Percentiles rank a stretch among this genome's conserved stretches.
Evolutionary conservation across 2,888 invertebrate genomes (phyloP).

Genomic region (Sceliomorpha sp.): DNA sequence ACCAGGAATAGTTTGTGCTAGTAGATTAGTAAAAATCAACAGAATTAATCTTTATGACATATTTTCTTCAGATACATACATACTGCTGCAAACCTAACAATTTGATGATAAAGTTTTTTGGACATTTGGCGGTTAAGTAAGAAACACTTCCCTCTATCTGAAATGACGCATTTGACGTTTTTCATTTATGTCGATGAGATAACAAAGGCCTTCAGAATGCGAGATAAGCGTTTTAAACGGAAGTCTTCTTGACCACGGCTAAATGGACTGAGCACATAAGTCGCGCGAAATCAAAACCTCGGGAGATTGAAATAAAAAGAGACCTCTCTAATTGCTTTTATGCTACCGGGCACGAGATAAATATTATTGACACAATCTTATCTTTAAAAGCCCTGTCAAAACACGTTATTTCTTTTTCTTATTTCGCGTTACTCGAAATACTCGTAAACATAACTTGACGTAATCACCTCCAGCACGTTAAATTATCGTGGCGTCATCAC

Average conservation of each 20-base stretch:
- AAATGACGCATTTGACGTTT: slow-evolving; percentile 35
- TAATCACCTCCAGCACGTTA: slow-evolving; percentile 21
- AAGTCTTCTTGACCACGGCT: slow-evolving; percentile 29
- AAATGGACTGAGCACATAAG: slow-evolving; percentile 46
- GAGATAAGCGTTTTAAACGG: slow-evolving; percentile 34
- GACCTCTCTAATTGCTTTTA: slow-evolving; percentile 49
- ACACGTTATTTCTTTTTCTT: slow-evolving; percentile 47
- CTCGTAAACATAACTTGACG: slow-evolving; percentile 19
- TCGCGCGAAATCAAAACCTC: slow-evolving; percentile 14
- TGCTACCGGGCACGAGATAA: slow-evolving; percentile 46
- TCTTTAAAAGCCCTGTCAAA: slow-evolving; percentile 46
- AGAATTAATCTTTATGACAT: no score
- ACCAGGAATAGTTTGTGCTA: no score
- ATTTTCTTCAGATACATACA: no score
- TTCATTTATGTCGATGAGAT: slow-evolving; percentile 44
- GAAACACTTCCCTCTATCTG: slow-evolving; percentile 47
- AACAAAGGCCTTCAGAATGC: slow-evolving; percentile 19
- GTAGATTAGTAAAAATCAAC: no score
- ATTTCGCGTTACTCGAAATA: slow-evolving; percentile 34
- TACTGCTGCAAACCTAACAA: no score
- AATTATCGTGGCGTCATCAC: slow-evolving; percentile 29
- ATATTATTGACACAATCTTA: slow-evolving; percentile 43
- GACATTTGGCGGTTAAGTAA: background rate
- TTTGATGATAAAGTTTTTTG: no score
- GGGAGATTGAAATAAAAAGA: slow-evolving; percentile 27